Evolutionary conservation across 2,113 vertebrate genomes (phyloP).

Genomic region (Bucco capensis): DNA sequence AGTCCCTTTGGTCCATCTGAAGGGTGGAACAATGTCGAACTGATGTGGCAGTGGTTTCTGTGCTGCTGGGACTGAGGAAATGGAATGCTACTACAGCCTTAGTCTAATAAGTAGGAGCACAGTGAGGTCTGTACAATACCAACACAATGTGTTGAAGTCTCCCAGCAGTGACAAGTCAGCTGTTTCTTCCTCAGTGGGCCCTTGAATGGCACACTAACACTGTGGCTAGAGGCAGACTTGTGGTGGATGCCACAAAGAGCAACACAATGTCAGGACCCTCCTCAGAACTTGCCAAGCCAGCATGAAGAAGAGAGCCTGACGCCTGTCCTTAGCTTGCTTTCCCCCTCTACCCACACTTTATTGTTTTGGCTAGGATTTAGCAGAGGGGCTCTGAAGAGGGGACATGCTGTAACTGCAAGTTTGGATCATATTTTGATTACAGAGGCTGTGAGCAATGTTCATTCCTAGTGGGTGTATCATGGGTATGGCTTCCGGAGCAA

Average conservation of each 20-base stretch:
- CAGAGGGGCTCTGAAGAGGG: background rate
- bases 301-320: background rate
- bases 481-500: conserved; percentile 4
- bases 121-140: too few relatives aligned
- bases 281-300: background rate
- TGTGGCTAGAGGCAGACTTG: background rate
- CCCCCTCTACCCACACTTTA: background rate
- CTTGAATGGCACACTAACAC: background rate
- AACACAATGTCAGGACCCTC: too few relatives aligned
- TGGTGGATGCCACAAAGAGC: background rate
- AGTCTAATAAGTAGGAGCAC: background rate
- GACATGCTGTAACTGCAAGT: background rate
- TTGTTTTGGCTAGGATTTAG: background rate
- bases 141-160: fast-evolving
- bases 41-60: background rate
- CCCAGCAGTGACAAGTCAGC: background rate
- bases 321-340: background rate
- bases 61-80: background rate
- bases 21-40: background rate
- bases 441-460: background rate
- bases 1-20: fast-evolving
- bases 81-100: background rate
- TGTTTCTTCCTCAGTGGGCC: background rate
- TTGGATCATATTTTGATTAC: background rate
- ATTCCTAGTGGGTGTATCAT: background rate